Evolutionary conservation across 2,113 vertebrate genomes (phyloP).

Genomic region (Oryzias curvinotus): DNA sequence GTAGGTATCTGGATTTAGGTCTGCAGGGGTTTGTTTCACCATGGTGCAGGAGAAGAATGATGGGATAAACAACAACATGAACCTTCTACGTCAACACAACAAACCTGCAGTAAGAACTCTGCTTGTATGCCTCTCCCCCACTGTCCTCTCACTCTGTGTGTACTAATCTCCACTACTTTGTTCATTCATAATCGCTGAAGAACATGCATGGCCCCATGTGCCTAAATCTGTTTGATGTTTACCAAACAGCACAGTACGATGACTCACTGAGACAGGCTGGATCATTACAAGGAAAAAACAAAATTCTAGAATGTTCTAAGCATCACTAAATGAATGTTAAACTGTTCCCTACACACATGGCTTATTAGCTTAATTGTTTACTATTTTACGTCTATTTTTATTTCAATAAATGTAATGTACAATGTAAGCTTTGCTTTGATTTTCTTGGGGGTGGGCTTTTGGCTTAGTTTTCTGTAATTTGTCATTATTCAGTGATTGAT

Average conservation of each 20-base stretch:
- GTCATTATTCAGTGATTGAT: constrained; percentile 47
- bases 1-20: constrained; percentile 29
- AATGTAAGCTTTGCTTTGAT: not conserved
- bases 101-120: constrained; percentile 60
- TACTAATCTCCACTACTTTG: constrained; percentile 44
- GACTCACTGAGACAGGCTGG: constrained; percentile 28
- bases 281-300: constrained; percentile 10
- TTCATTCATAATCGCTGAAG: constrained; percentile 37
- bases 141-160: constrained; percentile 35
- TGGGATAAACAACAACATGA: constrained; percentile 37
- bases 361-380: not conserved
- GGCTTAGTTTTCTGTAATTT: constrained; percentile 26
- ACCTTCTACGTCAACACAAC: constrained; percentile 40
- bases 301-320: constrained; percentile 12
- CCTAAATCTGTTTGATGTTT: constrained; percentile 36
- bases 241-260: constrained; percentile 29
- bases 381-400: not conserved
- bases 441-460: constrained; percentile 2
- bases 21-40: constrained; percentile 32
- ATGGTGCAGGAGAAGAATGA: constrained; percentile 51
- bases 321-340: constrained; percentile 2
- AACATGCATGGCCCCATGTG: constrained; percentile 33
- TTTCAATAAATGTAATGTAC: constrained; percentile 20
- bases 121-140: constrained; percentile 25
- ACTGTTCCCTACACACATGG: constrained; percentile 2